Evolutionary conservation across 2,797 vertebrate genomes (phyloP), one percentile per base, ranked within the genome.

Genomic region (Graptemys geographica): DNA sequence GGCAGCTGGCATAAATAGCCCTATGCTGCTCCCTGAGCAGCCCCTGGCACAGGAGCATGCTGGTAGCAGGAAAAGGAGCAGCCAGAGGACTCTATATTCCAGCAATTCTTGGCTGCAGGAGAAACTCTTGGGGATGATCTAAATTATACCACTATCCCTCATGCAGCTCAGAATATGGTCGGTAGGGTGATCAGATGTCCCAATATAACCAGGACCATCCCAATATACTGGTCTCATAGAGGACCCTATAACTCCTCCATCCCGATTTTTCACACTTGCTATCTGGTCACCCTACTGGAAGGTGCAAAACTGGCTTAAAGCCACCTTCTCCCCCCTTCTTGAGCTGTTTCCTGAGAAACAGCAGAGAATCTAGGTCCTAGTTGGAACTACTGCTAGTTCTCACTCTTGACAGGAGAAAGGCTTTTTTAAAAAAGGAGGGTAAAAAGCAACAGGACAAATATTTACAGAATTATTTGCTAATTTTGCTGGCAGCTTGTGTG

Each of bases 381-480:
- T 83, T 49, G 49, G 47, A 65, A 94, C 94, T 81, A 78, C 11
- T 62, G 41, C 19, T 23, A 52, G 33, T 81, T 88, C 49, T 86
- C 11, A 62, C 83, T 90, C 78, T 33, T 84, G 80, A 89, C n/a
- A 88, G 57, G 53, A 51, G 1, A 89, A 95, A 94, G 74, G 2
- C 0, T 87, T 90, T 94, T 90, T 31, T 0, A 1, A 81, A 76
- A 89, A 90, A 55, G 53, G 53, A 89, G 92, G 93, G 33, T 37
- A 94, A 93, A 83, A 82, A 18, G 28, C 5, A 51, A 79, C 82
- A 82, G 56, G 89, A 82, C 69, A 90, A 94, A 87, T 80, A 94
- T 95, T 94, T 94, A 84, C 78, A 88, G 89, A 90, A 91, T 92
- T 96, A 96, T 97, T 96, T 96, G 95, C 94, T 96, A 92, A 94